A percentile compares a stretch with the other conserved stretches of the same genome.
phyloP scores from a whole-genome alignment of 2,113 vertebrate genomes.

The Agelaius phoeniceus region DNA sequence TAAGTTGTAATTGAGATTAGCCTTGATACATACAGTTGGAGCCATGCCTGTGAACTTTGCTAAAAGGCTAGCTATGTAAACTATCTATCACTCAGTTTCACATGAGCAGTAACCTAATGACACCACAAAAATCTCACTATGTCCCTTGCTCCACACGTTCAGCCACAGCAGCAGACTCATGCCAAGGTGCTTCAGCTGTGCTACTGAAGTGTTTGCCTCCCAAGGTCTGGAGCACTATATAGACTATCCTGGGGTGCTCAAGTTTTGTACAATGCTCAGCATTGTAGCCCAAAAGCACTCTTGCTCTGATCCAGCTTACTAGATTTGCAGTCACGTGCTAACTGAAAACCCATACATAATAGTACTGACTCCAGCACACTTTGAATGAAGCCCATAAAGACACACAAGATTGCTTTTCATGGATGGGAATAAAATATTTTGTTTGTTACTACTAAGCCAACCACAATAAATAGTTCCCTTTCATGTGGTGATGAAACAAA shows the following conservation, averaged over 20 bases:
- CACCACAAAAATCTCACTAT: slow-evolving; percentile 2
- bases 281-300: neutral
- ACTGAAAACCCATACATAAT: neutral
- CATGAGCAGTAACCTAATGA: slow-evolving; percentile 26
- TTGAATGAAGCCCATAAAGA: slow-evolving; percentile 2
- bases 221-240: fast-evolving
- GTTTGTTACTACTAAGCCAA: slow-evolving; percentile 43
- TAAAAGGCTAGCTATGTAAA: slow-evolving; percentile 38
- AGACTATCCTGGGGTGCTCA: neutral
- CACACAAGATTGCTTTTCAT: neutral
- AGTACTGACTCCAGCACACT: neutral
- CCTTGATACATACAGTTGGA: slow-evolving; percentile 7
- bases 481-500: slow-evolving; percentile 53
- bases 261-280: neutral
- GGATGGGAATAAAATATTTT: slow-evolving; percentile 28
- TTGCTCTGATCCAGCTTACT: neutral
- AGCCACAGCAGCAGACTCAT: neutral
- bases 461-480: slow-evolving; percentile 48
- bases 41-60: neutral
- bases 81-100: neutral
- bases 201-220: neutral
- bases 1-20: slow-evolving; percentile 57
- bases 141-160: neutral
- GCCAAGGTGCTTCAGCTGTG: neutral
- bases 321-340: neutral